These are phyloP conservation scores for Pongo pygmaeus DNA, from an alignment of 2,113 vertebrate species.

Conservation along the genomic window DNA sequence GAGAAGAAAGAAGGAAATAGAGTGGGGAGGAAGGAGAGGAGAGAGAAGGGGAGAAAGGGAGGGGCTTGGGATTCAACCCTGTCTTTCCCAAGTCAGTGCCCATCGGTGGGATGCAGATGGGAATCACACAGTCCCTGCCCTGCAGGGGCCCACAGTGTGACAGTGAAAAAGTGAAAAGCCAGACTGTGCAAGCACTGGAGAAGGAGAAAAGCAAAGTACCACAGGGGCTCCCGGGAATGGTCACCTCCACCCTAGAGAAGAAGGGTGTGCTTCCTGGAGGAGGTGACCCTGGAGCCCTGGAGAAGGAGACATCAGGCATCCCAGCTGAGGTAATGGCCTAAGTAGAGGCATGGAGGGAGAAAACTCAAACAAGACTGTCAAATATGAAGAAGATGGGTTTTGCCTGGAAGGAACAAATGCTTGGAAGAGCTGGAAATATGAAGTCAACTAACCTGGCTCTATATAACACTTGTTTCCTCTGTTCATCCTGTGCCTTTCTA, in stretches of 20 bases:
- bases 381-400: background rate
- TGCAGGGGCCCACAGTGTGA: background rate
- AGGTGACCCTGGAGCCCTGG: background rate
- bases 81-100: background rate
- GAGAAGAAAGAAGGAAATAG: background rate
- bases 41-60: background rate
- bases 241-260: background rate
- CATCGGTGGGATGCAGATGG: background rate
- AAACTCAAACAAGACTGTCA: background rate
- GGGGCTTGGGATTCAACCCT: background rate
- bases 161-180: background rate
- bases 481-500: background rate
- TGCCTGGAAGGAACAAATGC: background rate
- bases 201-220: background rate
- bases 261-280: background rate
- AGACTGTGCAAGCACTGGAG: background rate
- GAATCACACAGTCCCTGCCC: background rate
- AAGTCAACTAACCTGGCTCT: background rate
- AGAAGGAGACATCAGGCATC: too few species aligned
- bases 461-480: background rate
- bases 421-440: background rate
- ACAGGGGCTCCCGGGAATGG: background rate
- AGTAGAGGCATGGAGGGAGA: background rate
- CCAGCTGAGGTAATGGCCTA: background rate
- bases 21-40: background rate